phyloP scores from a whole-genome alignment of 2,797 vertebrate species.

The Lacerta agilis region DNA sequence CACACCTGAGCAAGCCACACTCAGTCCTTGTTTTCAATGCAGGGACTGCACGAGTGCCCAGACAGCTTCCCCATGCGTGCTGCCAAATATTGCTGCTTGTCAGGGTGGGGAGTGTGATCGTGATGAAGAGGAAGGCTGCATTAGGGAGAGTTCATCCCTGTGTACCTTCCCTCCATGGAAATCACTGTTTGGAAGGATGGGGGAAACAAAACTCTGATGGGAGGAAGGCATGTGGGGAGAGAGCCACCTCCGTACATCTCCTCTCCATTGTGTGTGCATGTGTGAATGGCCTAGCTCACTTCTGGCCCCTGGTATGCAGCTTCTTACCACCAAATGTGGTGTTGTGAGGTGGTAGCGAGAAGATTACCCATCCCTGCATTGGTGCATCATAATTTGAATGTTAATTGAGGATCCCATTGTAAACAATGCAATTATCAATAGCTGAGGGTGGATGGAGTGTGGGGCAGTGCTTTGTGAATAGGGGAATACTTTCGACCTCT shows the following conservation, averaged over 20 bases:
- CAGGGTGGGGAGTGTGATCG: not conserved
- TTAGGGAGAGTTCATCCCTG: not conserved
- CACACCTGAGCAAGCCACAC: not conserved
- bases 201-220: not conserved
- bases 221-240: not conserved
- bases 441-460: not conserved
- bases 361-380: not conserved
- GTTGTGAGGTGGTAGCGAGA: no score
- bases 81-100: not conserved
- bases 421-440: not conserved
- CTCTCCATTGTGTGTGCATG: not conserved
- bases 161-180: not conserved
- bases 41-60: not conserved
- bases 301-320: not conserved
- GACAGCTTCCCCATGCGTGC: not conserved
- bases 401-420: not conserved
- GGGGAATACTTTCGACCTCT: not conserved
- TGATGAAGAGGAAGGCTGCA: not conserved
- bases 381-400: not conserved
- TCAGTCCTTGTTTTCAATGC: not conserved
- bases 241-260: not conserved
- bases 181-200: not conserved
- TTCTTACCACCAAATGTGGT: not conserved
- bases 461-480: not conserved
- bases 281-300: not conserved